Percentiles rank a stretch among this genome's conserved stretches.
Conservation (phyloP, 2,797 vertebrate species). For the Lagothrix lagotricha region DNA sequence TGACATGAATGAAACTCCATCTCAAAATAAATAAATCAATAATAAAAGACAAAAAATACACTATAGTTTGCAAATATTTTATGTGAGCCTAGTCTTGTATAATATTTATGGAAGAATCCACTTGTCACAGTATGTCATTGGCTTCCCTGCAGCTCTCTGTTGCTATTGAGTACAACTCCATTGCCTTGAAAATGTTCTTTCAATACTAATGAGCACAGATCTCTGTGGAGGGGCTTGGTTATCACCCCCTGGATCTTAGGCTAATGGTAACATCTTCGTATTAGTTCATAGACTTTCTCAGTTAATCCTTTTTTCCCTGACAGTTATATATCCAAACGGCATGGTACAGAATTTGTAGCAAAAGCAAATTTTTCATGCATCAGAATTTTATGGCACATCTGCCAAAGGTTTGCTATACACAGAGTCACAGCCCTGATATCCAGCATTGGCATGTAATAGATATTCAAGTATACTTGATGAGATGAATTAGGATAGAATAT, state of each 20-base stretch:
- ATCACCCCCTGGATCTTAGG: neutral
- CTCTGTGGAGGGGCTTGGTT: neutral
- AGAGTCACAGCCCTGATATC: neutral
- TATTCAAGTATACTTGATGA: neutral
- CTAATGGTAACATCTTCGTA: neutral
- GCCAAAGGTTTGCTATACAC: neutral
- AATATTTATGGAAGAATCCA: neutral
- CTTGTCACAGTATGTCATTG: neutral
- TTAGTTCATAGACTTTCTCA: neutral
- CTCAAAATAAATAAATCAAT: neutral
- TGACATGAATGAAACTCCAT: neutral
- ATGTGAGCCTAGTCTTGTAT: neutral
- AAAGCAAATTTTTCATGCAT: conserved; percentile 17
- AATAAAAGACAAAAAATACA: neutral
- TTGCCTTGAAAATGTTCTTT: neutral
- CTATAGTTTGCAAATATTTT: conserved; percentile 2
- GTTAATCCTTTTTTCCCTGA: neutral
- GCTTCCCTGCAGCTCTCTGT: neutral
- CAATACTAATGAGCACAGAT: neutral
- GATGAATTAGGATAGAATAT: neutral
- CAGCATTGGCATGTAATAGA: neutral
- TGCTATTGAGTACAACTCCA: neutral
- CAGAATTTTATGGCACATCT: neutral
- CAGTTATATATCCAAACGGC: neutral
- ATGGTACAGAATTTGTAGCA: neutral